A percentile compares a stretch with the other conserved stretches of the same genome.
Evolutionary conservation across 2,113 vertebrate species (phyloP).

Genomic region (Hemiscyllium ocellatum): DNA sequence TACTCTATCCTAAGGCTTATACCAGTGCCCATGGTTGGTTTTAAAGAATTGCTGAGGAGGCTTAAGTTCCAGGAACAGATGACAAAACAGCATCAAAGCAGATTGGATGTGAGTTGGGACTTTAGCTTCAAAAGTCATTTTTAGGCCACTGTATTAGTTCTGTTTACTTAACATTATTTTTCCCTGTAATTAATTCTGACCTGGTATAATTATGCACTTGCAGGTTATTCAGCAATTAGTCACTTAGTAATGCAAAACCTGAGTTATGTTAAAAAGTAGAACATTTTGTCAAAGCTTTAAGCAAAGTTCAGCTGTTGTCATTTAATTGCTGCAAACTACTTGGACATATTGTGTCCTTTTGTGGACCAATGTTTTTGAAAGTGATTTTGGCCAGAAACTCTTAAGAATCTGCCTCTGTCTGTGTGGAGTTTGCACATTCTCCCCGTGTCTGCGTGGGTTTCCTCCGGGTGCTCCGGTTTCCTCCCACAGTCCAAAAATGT

Average conservation of each 20-base stretch:
- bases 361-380: not conserved
- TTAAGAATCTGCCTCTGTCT: not conserved
- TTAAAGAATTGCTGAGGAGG: slow-evolving; percentile 82
- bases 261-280: too few relatives aligned
- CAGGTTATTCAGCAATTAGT: not conserved
- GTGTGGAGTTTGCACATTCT: too few relatives aligned
- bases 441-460: too few relatives aligned
- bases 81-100: slow-evolving; percentile 94
- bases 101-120: slow-evolving; percentile 77
- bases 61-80: slow-evolving; percentile 96
- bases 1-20: slow-evolving; percentile 66
- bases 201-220: not conserved
- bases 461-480: too few relatives aligned
- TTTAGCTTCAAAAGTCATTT: not conserved
- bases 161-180: not conserved
- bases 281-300: too few relatives aligned
- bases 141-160: not conserved
- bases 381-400: not conserved
- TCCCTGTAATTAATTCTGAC: not conserved
- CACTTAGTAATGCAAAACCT: too few relatives aligned
- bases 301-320: too few relatives aligned
- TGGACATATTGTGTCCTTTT: not conserved
- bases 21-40: slow-evolving; percentile 96
- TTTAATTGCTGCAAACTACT: too few relatives aligned
- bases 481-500: too few relatives aligned